Evolutionary conservation across 2,888 invertebrate species (phyloP), one percentile per base, ranked within the genome.

Genomic region (Ceraclea dissimilis): DNA sequence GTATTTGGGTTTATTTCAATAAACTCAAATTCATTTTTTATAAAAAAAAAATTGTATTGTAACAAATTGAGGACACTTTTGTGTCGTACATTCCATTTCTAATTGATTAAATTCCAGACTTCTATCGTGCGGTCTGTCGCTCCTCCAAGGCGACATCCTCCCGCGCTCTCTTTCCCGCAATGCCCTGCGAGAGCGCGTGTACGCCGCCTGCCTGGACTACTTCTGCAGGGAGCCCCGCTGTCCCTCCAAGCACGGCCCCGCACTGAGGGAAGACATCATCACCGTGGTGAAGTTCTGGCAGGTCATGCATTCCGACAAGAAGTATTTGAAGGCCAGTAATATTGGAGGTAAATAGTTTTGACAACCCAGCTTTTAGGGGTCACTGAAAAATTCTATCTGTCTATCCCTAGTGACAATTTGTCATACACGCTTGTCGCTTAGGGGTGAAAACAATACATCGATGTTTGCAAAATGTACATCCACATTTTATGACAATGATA

Each of bases 231-330:
- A 90, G 0, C 85, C 90, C n/a, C 88, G 88, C 56, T 92, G 90
- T 64, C 97, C 98, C 0, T 86, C 88, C 0, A 93, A 93, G 66
- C 80, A 82, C 31, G 80, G 86, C 0, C 81, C 84, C 1, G 86
- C 86, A 5, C 72, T 99, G 16, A 73, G 92, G 17, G 94, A 96
- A 65, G 98, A 99, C 67, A 90, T 99, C 63, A 80, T 85, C 34
- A 86, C 88, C 0, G 72, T 99, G 52, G 83, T 96, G 56, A 86
- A 88, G 65, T 99, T 99, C 75, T 99, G 98, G 97, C 91, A 95
- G 69, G 84, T 89, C 2, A 88, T 98, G 83, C 93, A 95, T 68
- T 90, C 90, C 1, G 94, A 94, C 67, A 94, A 93, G 74, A 94
- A 93, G 69, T 93, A 94, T 70, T 74, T 93, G 65, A 86, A 89